Conservation (phyloP, 2,888 invertebrate species). For the Erebia epiphron region DNA sequence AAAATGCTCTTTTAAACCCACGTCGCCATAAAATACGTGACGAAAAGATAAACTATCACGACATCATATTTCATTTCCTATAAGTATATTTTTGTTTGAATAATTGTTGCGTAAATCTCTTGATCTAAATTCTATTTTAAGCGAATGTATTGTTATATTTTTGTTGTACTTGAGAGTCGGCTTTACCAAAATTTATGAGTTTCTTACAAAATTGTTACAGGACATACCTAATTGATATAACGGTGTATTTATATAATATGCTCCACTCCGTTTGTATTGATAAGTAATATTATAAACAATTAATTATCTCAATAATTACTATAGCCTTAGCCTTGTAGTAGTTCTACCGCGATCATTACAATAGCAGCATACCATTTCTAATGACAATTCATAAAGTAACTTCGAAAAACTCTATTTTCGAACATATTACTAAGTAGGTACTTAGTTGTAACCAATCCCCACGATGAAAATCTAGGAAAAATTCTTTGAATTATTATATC, state of each 20-base stretch:
- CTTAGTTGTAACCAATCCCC: background rate
- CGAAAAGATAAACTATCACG: conserved; percentile 15
- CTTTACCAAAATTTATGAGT: too few species aligned
- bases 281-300: background rate
- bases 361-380: background rate
- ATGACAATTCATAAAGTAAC: background rate
- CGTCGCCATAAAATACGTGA: conserved; percentile 12
- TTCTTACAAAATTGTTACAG: too few species aligned
- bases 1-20: background rate
- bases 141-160: background rate
- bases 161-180: too few species aligned
- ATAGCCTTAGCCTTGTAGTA: conserved; percentile 5
- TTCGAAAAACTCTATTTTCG: conserved; percentile 2
- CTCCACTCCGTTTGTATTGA: too few species aligned
- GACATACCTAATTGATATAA: too few species aligned
- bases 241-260: too few species aligned
- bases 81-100: background rate
- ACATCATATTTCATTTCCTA: conserved; percentile 8
- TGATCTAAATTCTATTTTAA: background rate
- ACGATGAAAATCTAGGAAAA: background rate
- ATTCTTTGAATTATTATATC: background rate
- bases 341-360: background rate
- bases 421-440: background rate
- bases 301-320: background rate
- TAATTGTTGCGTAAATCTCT: conserved; percentile 7